phyloP scores from a whole-genome alignment of 2,888 invertebrate genomes.

The Phasia obesa region DNA sequence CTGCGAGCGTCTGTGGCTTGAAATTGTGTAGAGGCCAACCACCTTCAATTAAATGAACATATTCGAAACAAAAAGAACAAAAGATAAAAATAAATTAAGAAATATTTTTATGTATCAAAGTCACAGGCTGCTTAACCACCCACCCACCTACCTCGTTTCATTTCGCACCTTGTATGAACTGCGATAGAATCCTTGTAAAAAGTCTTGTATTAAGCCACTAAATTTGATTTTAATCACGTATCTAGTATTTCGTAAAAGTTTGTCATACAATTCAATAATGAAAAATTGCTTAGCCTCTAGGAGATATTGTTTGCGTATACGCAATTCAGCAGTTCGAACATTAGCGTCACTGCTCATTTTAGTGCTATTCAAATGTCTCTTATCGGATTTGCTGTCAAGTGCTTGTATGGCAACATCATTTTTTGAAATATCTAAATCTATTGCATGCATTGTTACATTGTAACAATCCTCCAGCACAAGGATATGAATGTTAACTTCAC shows the following conservation, averaged over 20 bases:
- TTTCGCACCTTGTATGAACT: conserved; percentile 89
- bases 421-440: conserved; percentile 86
- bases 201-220: conserved; percentile 88
- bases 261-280: conserved; percentile 85
- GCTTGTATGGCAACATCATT: conserved; percentile 83
- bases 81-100: conserved; percentile 15
- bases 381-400: conserved; percentile 67
- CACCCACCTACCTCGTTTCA: conserved; percentile 85
- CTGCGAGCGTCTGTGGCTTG: conserved; percentile 91
- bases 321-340: conserved; percentile 71
- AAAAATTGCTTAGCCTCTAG: conserved; percentile 87
- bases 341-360: not conserved
- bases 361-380: conserved; percentile 38
- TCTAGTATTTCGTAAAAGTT: conserved; percentile 84
- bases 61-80: not conserved
- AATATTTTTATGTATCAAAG: not conserved
- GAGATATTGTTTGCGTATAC: conserved; percentile 83
- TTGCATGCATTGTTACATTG: conserved; percentile 89
- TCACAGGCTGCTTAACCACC: not conserved
- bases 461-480: conserved; percentile 83
- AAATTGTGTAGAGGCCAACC: conserved; percentile 92
- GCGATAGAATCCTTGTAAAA: conserved; percentile 91
- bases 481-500: conserved; percentile 86
- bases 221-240: conserved; percentile 89
- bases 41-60: conserved; percentile 83